Percentiles rank a stretch among this genome's conserved stretches.
These are phyloP conservation scores for Haliclona indistincta DNA, from an alignment of 37 sponge, comb jelly and placozoan genomes.

Conservation along the genomic window DNA sequence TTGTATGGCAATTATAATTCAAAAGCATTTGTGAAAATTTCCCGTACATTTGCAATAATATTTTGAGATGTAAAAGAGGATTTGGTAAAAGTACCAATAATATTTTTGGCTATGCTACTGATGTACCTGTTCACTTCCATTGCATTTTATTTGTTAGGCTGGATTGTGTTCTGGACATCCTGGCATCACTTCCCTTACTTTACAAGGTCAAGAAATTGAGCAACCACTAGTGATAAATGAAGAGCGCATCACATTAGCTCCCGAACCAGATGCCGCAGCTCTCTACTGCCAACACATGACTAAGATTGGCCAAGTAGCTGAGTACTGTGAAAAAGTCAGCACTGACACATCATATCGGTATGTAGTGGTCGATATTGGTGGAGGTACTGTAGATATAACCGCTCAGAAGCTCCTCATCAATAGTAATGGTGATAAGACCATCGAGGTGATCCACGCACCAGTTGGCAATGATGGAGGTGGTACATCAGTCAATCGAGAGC, in stretches of 20 bases:
- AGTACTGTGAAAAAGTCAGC: background rate
- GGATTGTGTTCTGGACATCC: conserved; percentile 25
- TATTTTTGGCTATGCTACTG: no score
- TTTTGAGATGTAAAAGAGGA: no score
- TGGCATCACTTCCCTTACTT: background rate
- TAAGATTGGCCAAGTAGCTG: conserved; percentile 8
- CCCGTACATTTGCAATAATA: no score
- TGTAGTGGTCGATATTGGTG: conserved; percentile 48
- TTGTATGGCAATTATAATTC: no score
- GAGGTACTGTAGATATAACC: conserved; percentile 55
- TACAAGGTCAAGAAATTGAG: background rate
- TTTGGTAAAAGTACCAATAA: no score
- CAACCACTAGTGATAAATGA: background rate
- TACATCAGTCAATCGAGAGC: conserved; percentile 27
- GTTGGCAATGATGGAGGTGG: conserved; percentile 59
- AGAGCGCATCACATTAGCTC: conserved; percentile 27
- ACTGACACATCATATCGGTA: conserved; percentile 18
- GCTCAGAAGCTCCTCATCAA: conserved; percentile 13
- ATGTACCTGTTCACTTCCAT: no score
- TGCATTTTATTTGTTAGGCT: conserved; percentile 20
- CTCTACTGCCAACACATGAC: conserved; percentile 36
- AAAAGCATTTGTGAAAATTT: no score
- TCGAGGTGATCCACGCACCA: conserved; percentile 35
- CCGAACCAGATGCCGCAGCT: conserved; percentile 58
- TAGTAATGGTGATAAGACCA: background rate